A percentile compares a stretch with the other conserved stretches of the same genome.
Evolutionary conservation across 1,140 invertebrate species (phyloP).

Genomic region (Ruditapes philippinarum): DNA sequence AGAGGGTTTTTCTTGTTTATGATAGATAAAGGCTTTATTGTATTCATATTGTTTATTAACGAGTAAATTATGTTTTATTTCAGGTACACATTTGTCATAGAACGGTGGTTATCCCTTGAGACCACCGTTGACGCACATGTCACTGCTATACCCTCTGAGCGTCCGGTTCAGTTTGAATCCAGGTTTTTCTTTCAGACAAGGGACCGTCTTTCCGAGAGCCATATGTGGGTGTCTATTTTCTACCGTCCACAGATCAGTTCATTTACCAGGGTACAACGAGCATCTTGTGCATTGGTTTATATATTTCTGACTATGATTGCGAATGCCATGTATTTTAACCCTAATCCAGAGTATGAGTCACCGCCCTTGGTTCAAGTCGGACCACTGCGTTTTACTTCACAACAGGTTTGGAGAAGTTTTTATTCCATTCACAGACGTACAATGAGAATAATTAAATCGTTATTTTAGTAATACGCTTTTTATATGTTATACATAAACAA

Average conservation of each 20-base stretch:
- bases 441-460: no score
- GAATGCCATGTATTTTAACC: constrained; percentile 87
- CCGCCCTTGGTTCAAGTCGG: constrained; percentile 75
- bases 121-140: constrained; percentile 76
- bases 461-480: no score
- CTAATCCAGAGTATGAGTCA: constrained; percentile 68
- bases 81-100: constrained; percentile 83
- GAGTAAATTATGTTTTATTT: no score
- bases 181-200: constrained; percentile 76
- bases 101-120: constrained; percentile 83
- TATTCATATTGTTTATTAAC: no score
- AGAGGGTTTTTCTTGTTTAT: no score
- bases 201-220: constrained; percentile 83
- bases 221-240: constrained; percentile 86
- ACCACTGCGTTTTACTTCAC: constrained; percentile 80
- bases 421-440: no score
- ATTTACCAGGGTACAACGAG: constrained; percentile 86
- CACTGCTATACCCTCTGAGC: constrained; percentile 72
- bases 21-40: no score
- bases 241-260: constrained; percentile 85
- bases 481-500: no score
- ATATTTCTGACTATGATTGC: constrained; percentile 87
- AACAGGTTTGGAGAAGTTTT: constrained; percentile 68
- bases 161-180: constrained; percentile 80
- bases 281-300: constrained; percentile 86